Evolutionary conservation across 2,797 vertebrate species (phyloP), one percentile per base, ranked within the genome.

Genomic region (Sternotherus odoratus): DNA sequence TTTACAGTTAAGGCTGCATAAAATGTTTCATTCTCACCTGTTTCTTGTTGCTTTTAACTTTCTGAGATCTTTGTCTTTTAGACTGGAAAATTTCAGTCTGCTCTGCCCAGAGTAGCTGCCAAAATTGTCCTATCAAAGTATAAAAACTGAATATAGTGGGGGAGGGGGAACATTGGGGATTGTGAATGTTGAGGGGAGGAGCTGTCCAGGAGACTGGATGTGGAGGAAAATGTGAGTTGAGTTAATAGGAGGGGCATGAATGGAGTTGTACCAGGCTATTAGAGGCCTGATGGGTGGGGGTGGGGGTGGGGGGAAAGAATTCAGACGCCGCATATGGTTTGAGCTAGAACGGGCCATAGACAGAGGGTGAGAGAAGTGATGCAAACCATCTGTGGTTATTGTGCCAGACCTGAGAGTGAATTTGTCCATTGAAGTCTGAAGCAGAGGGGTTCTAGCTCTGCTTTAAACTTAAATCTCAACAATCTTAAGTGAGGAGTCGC

Each of bases 351-450:
- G 26, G 28, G 0, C 57, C 33, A 33, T 33, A 15, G 57, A 60
- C 15, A 60, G 43, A 72, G 83, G 33, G 83, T 79, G 49, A 77
- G 5, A 4, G 57, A 78, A 12, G 12, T 24, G n/a, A 16, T 15
- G 57, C 30, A 60, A n/a, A 17, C 30, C 30, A 60, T 30, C 84
- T 86, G 8, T 86, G 94, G 63, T 83, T 1, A 4, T n/a, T 4
- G 12, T 49, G 12, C 12, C 54, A 74, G 0, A 12, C 43, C 19
- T 86, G 43, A 91, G 93, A 36, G 17, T 1, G 0, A 66, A 1
- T 56, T 81, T 49, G 46, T 8, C 17, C 16, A 1, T 8, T 56
- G 2, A 0, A 5, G 1, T 30, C 6, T 60, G 57, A 60, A 60
- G 57, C 30, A 60, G 57, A 33, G 15, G 30, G 30, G 15, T 33